A percentile compares a stretch with the other conserved stretches of the same genome.
Conservation (phyloP, 2,797 vertebrate genomes). For the Esox lucius region DNA sequence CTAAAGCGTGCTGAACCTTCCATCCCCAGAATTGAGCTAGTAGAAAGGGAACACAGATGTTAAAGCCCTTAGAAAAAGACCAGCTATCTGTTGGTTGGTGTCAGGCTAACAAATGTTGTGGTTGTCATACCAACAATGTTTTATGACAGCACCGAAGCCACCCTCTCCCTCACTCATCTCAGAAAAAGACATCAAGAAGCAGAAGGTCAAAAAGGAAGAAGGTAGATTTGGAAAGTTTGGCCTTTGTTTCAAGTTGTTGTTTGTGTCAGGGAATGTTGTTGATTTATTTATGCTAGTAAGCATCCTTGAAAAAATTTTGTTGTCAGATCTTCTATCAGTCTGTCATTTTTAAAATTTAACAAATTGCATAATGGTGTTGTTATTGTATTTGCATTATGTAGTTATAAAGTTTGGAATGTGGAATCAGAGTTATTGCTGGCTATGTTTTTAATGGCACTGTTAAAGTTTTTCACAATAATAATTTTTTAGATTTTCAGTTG, state of each 20-base stretch:
- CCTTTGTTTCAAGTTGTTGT: not conserved
- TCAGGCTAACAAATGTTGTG: not conserved
- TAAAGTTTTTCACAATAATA: not conserved
- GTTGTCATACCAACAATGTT: not conserved
- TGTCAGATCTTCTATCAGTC: not conserved
- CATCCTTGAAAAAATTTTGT: not conserved
- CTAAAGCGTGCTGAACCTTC: not conserved
- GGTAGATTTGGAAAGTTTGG: not conserved
- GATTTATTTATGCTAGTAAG: not conserved
- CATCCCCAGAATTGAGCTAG: not conserved
- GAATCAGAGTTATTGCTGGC: not conserved
- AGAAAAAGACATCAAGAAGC: not conserved
- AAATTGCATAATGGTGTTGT: not conserved
- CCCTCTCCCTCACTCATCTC: constrained; percentile 10
- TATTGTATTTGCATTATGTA: not conserved
- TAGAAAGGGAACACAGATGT: no score
- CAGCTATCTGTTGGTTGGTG: no score
- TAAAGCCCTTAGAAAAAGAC: no score
- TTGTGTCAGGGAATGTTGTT: not conserved
- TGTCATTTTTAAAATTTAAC: not conserved
- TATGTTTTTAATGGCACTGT: not conserved
- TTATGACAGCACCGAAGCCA: constrained; percentile 35
- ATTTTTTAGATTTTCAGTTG: not conserved
- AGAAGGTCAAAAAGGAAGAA: constrained; percentile 1
- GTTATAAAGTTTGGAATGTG: not conserved